These are phyloP conservation scores for Chrysoperla carnea DNA, from an alignment of 1,140 invertebrate genomes.

Conservation along the genomic window DNA sequence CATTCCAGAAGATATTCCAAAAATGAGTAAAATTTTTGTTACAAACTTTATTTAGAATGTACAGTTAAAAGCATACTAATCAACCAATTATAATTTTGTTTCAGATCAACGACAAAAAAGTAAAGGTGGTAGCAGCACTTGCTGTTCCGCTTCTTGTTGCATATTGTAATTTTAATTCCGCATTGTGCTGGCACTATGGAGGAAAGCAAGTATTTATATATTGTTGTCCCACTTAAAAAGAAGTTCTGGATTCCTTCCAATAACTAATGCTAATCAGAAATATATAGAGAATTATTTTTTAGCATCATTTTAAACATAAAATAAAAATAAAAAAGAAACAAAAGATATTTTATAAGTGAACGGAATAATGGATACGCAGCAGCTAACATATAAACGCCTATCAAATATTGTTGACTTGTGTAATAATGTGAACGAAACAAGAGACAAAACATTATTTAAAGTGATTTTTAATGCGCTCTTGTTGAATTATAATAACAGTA, in stretches of 20 bases:
- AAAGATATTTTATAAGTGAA: neutral
- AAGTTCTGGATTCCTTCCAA: neutral
- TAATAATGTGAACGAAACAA: neutral
- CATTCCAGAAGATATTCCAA: no score
- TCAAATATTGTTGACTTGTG: neutral
- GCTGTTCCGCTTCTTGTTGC: conserved; percentile 78
- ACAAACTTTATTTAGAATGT: no score
- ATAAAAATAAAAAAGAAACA: neutral
- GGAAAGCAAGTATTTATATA: no score
- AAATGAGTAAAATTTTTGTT: no score
- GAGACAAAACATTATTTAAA: neutral
- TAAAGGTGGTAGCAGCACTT: conserved; percentile 82
- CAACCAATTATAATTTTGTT: conserved; percentile 32
- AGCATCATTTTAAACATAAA: neutral
- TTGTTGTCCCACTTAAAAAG: neutral
- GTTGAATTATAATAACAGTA: neutral
- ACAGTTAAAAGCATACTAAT: no score
- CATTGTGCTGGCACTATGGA: neutral
- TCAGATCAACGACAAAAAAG: conserved; percentile 88
- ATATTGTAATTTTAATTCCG: conserved; percentile 54
- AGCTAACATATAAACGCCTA: no score
- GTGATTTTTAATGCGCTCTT: neutral
- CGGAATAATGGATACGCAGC: no score
- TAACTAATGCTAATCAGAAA: neutral
- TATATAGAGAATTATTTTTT: neutral